Evolutionary conservation across 2,113 vertebrate genomes (phyloP).

Genomic region (Dunckerocampus dactyliophorus): DNA sequence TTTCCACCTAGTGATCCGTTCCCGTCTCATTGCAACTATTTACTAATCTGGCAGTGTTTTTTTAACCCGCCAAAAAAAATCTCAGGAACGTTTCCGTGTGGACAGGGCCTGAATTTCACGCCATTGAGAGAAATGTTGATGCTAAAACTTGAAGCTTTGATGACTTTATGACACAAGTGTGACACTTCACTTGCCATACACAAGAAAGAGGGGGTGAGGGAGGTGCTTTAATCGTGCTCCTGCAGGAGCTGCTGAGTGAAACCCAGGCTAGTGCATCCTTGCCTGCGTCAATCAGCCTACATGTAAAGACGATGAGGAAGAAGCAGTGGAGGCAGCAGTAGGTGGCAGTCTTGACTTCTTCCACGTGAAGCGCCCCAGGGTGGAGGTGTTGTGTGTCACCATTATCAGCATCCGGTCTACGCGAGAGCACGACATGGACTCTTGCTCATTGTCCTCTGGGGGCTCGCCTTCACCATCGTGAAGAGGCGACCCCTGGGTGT

Average conservation of each 20-base stretch:
- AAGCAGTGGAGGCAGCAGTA: conserved; percentile 77
- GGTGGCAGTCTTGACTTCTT: conserved; percentile 93
- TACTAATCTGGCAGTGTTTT: no score
- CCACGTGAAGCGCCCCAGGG: conserved; percentile 47
- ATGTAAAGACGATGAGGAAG: conserved; percentile 52
- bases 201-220: conserved; percentile 51
- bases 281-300: conserved; percentile 53
- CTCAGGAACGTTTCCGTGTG: no score
- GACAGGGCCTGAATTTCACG: no score
- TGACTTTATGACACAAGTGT: no score
- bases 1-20: no score
- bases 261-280: no score
- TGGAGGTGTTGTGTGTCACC: conserved; percentile 52
- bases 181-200: no score
- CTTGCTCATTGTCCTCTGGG: conserved; percentile 45
- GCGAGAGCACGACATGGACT: conserved; percentile 41
- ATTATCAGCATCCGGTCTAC: conserved; percentile 42
- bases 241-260: conserved; percentile 78
- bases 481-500: conserved; percentile 58
- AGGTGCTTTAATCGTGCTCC: conserved; percentile 67
- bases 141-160: no score
- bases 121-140: no score
- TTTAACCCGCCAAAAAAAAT: no score
- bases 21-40: no score
- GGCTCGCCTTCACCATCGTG: conserved; percentile 55